Evolutionary conservation across 2,113 vertebrate genomes (phyloP).

Genomic region (Penelope pileata): DNA sequence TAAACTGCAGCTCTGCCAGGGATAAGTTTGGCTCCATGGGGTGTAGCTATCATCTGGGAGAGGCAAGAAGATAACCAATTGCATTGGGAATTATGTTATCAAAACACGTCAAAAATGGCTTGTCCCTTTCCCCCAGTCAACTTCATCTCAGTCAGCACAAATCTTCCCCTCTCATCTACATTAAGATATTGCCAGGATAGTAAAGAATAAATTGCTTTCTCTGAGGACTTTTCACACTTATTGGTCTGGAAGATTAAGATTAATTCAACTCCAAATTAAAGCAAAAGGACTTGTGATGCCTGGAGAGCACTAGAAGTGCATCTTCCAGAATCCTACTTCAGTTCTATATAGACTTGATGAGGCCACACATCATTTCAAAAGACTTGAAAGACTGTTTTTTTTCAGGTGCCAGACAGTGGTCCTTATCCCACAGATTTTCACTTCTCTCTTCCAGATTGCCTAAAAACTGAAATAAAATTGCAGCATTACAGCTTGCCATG

Average conservation of each 20-base stretch:
- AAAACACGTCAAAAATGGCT: background rate
- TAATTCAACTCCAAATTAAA: conserved; percentile 12
- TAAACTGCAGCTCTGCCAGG: background rate
- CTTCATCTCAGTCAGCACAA: background rate
- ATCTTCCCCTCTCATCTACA: background rate
- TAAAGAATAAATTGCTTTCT: background rate
- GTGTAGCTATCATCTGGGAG: background rate
- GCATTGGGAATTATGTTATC: background rate
- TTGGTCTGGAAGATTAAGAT: background rate
- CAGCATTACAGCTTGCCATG: background rate
- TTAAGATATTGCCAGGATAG: background rate
- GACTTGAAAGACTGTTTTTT: background rate
- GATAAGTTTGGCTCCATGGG: background rate
- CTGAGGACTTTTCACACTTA: background rate
- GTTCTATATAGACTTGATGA: background rate
- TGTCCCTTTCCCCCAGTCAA: background rate
- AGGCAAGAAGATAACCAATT: background rate
- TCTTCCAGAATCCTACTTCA: background rate
- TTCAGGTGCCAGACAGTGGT: background rate
- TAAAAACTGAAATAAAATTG: background rate
- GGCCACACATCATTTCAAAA: background rate
- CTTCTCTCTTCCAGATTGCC: background rate
- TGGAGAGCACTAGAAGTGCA: background rate
- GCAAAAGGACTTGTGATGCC: background rate
- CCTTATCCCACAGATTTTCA: background rate